These are phyloP conservation scores for Panagrolaimus sp. DNA, from an alignment of 1,140 invertebrate genomes.

Conservation along the genomic window DNA sequence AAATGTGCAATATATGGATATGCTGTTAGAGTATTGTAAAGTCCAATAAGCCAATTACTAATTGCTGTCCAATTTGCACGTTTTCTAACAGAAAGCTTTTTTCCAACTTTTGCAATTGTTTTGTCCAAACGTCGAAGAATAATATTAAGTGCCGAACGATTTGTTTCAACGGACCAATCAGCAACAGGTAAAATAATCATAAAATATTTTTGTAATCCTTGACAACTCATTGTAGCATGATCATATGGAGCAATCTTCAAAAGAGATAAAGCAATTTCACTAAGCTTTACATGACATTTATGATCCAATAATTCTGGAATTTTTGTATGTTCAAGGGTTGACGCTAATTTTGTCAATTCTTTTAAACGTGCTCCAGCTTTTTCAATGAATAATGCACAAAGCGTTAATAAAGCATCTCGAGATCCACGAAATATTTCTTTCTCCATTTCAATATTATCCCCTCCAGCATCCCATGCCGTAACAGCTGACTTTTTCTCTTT, in stretches of 20 bases:
- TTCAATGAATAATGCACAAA: slow-evolving; percentile 74
- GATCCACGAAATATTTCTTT: slow-evolving; percentile 83
- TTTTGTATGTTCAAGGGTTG: slow-evolving; percentile 74
- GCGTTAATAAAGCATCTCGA: slow-evolving; percentile 69
- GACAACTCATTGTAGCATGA: slow-evolving; percentile 84
- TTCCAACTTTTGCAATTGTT: slow-evolving; percentile 92
- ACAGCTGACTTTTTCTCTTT: slow-evolving; percentile 38
- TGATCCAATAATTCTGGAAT: slow-evolving; percentile 82
- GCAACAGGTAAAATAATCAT: slow-evolving; percentile 84
- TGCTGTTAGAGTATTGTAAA: slow-evolving; percentile 83
- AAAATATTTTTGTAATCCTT: slow-evolving; percentile 75
- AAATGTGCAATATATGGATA: slow-evolving; percentile 93
- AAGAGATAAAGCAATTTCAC: slow-evolving; percentile 89
- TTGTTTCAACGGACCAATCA: slow-evolving; percentile 90
- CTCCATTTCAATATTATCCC: slow-evolving; percentile 64
- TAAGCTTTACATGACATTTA: slow-evolving; percentile 85
- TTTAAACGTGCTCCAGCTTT: slow-evolving; percentile 79
- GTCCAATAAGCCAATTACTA: slow-evolving; percentile 81
- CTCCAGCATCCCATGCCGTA: slow-evolving; percentile 38
- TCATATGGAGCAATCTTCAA: slow-evolving; percentile 96
- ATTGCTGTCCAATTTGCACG: slow-evolving; percentile 94
- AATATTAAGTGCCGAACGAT: slow-evolving; percentile 81
- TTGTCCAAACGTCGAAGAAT: slow-evolving; percentile 88
- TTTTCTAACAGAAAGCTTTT: slow-evolving; percentile 80
- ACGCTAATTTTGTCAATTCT: slow-evolving; percentile 66